These are phyloP conservation scores for Tympanoctomys barrerae DNA, from an alignment of 2,797 vertebrate species.

Conservation along the genomic window DNA sequence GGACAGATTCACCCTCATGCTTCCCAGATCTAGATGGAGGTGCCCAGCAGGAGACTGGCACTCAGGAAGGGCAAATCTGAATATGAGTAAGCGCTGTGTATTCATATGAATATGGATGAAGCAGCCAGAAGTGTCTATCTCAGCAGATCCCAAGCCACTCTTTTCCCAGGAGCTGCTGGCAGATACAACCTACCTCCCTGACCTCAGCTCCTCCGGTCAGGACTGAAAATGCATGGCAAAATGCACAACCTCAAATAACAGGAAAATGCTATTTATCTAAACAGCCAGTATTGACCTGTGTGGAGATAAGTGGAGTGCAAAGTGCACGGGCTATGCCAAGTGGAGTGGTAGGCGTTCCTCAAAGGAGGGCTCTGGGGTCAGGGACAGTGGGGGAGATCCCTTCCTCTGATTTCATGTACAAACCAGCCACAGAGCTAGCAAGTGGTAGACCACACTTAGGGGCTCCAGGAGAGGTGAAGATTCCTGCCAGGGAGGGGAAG, in stretches of 20 bases:
- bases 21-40: background rate
- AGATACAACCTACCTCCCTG: background rate
- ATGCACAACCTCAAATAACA: slow-evolving; percentile 61
- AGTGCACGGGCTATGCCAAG: background rate
- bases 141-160: background rate
- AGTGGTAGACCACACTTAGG: background rate
- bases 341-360: background rate
- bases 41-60: background rate
- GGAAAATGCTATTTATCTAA: slow-evolving; percentile 64
- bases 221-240: slow-evolving; percentile 64
- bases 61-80: background rate
- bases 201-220: slow-evolving; percentile 19
- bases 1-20: background rate
- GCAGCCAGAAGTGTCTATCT: background rate
- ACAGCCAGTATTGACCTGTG: slow-evolving; percentile 63
- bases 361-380: slow-evolving; percentile 22
- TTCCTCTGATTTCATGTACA: background rate
- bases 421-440: background rate
- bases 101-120: background rate
- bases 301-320: slow-evolving; percentile 70
- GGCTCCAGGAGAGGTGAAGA: background rate
- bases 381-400: background rate
- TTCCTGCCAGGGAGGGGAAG: background rate
- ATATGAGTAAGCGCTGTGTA: background rate
- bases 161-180: background rate